Evolutionary conservation across 64 coral and sea anemone species (phyloP).

Genomic region (Platygyra sinensis): DNA sequence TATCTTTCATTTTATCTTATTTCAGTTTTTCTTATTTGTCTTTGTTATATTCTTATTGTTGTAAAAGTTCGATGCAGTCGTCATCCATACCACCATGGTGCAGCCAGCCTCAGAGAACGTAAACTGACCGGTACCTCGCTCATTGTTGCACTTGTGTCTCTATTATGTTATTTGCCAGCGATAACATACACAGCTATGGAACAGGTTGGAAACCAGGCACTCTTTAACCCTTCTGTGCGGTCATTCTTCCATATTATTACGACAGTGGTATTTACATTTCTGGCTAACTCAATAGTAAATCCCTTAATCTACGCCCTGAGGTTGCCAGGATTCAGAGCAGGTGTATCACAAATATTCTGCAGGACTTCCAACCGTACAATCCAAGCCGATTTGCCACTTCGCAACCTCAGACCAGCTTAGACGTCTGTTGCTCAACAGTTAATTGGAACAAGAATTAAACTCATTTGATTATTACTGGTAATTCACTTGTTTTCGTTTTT

Average conservation of each 20-base stretch:
- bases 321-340: not conserved
- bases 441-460: no score
- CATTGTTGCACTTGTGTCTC: not conserved
- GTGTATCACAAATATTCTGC: not conserved
- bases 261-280: not conserved
- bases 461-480: not conserved
- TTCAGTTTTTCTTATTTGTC: not conserved
- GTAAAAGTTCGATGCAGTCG: not conserved
- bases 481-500: not conserved
- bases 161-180: not conserved
- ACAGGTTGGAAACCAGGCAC: not conserved
- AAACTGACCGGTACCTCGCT: slow-evolving; percentile 22
- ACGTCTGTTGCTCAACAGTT: no score
- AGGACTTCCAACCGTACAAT: not conserved
- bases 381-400: not conserved
- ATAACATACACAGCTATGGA: no score
- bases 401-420: not conserved
- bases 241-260: not conserved
- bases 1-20: not conserved
- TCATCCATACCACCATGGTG: not conserved
- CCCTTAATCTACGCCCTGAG: not conserved
- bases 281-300: not conserved
- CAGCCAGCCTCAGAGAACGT: not conserved
- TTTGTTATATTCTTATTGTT: not conserved
- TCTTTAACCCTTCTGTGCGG: not conserved